phyloP scores from a whole-genome alignment of 2,113 vertebrate species.

The Drymodes brunneopygia region DNA sequence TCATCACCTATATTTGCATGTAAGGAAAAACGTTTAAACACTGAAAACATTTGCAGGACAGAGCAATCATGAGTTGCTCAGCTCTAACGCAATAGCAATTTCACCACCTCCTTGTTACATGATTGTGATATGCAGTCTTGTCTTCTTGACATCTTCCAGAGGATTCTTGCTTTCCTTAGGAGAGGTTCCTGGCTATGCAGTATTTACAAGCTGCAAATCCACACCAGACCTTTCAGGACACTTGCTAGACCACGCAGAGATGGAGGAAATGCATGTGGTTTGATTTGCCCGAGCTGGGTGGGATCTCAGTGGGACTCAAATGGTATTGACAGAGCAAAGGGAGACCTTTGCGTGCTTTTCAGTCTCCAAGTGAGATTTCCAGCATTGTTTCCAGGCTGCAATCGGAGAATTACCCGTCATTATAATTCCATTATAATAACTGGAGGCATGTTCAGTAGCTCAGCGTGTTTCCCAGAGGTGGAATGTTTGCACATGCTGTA shows the following conservation, averaged over 20 bases:
- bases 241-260: not conserved
- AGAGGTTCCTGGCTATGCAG: not conserved
- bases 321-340: not conserved
- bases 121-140: not conserved
- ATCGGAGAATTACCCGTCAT: not conserved
- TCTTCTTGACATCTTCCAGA: not conserved
- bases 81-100: slow-evolving; percentile 14
- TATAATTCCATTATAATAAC: slow-evolving; percentile 24
- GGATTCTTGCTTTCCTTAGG: not conserved
- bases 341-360: not conserved
- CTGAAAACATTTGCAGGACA: not conserved
- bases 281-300: not conserved
- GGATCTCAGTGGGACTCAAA: not conserved
- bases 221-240: not conserved
- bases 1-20: not conserved
- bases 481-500: not conserved
- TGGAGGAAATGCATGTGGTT: not conserved
- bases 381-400: not conserved
- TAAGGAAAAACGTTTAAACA: not conserved
- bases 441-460: not conserved
- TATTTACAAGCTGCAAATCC: not conserved
- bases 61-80: not conserved
- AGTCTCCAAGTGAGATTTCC: not conserved
- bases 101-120: not conserved
- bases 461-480: not conserved